Base-by-base conservation (phyloP, 2,797 vertebrate genomes). In the Channa striata region DNA sequence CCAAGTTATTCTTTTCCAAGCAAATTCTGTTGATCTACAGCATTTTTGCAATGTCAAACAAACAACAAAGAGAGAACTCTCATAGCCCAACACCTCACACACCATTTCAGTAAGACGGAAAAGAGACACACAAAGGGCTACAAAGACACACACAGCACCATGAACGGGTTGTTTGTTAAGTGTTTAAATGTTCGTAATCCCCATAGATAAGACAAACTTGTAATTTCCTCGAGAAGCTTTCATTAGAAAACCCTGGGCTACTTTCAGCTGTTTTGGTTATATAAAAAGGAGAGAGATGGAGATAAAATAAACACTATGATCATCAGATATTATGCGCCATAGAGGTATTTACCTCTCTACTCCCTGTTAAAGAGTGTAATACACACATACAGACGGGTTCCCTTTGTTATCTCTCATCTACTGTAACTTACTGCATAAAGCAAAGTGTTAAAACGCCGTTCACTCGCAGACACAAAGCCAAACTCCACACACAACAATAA, bases 401-500 rank as follows among this genome's bases (percentile, higher is more conserved):
- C 2, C 21, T 56, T 2, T 57, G 8, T 57, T 68, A 53, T 44
- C 20, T 47, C 46, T 48, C 21, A 19, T 36, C 37, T 25, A 21
- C 23, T 44, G 20, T 37, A 54, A 40, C 57, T 57, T 5, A 34
- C 54, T 58, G 36, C 12, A 46, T 37, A 59, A 59, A 58, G 8
- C 17, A 2, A 12, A 7, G 0, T 42, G 16, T 23, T 53, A 33
- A 9, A 51, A 49, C 37, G n/a, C n/a, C n/a, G 14, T 25, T 19
- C 11, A 57, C 25, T 48, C 16, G 8, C 39, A 47, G 4, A 23
- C 11, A 21, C 30, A 57, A 23, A 49, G 12, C 17, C 9, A 19
- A 16, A 20, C 21, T 36, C 8, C 21, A 25, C 39, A 52, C 14
- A 53, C 17, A 21, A 37, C 7, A 50, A 43, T 11, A 61, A 19